Percentiles rank a stretch among this genome's conserved stretches.
These are phyloP conservation scores for Acanthosepion pharaonis DNA, from an alignment of 2,888 invertebrate genomes.

Conservation along the genomic window DNA sequence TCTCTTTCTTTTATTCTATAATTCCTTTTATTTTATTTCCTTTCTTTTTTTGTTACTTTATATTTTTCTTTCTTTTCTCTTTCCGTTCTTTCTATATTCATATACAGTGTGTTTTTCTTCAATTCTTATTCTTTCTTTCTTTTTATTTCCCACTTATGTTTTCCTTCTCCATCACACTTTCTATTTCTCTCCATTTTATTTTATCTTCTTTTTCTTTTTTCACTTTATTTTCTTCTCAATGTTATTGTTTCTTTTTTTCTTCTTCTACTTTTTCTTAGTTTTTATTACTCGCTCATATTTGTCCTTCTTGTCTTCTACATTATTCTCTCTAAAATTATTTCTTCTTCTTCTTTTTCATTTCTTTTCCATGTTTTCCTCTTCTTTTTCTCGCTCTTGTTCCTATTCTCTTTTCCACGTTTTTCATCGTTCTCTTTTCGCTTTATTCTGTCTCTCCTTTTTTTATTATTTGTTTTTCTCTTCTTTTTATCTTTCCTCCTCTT, in stretches of 20 bases:
- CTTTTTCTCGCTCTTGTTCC: too few species aligned
- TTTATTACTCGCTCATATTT: neutral
- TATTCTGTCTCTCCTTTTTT: neutral
- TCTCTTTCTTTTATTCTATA: too few species aligned
- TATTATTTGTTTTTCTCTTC: neutral
- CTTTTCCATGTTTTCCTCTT: neutral
- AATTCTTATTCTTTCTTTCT: neutral
- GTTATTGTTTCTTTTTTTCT: neutral
- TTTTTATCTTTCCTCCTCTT: neutral
- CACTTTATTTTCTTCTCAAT: too few species aligned
- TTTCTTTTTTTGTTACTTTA: too few species aligned
- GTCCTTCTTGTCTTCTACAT: neutral
- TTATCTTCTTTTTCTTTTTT: neutral
- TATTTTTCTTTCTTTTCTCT: too few species aligned
- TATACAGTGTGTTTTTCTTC: neutral
- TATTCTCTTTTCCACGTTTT: too few species aligned
- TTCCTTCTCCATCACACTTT: neutral
- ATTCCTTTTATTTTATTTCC: too few species aligned
- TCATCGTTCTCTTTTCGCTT: neutral
- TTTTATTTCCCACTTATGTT: neutral
- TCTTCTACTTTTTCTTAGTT: neutral
- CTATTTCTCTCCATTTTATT: neutral
- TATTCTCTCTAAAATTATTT: neutral
- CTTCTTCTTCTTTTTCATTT: neutral
- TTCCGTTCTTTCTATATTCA: neutral